These are phyloP conservation scores for Phrynocephalus guinanensis DNA, from an alignment of 2,797 vertebrate species.

Conservation along the genomic window DNA sequence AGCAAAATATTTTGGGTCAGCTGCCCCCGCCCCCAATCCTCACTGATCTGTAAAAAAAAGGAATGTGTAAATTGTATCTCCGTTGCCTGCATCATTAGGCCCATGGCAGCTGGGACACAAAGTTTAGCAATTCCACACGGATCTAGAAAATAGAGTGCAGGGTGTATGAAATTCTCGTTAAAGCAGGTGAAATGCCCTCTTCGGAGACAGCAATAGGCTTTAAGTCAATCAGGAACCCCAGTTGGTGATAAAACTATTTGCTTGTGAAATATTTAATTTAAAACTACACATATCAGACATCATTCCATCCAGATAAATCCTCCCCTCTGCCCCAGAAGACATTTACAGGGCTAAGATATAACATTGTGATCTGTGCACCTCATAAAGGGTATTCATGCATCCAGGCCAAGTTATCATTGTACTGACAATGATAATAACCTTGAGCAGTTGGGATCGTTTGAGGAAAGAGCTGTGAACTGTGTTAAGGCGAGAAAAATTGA, in stretches of 20 bases:
- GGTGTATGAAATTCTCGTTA: neutral
- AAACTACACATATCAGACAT: neutral
- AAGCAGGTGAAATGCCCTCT: neutral
- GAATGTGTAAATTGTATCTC: neutral
- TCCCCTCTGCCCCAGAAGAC: conserved; percentile 7
- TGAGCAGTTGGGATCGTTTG: neutral
- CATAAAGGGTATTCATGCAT: conserved; percentile 9
- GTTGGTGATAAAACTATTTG: neutral
- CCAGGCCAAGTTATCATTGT: neutral
- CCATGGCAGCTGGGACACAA: neutral
- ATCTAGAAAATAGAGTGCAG: neutral
- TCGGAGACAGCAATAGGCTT: neutral
- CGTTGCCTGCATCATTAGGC: neutral
- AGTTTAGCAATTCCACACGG: neutral
- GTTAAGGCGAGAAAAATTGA: neutral
- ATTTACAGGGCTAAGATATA: conserved; percentile 4
- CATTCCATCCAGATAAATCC: neutral
- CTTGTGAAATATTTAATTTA: conserved; percentile 19
- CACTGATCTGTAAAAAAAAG: neutral
- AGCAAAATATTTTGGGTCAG: neutral
- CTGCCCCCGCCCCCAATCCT: neutral
- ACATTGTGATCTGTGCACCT: conserved; percentile 7
- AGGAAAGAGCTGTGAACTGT: conserved; percentile 14
- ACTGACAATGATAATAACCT: neutral
- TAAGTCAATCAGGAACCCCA: neutral